These are phyloP conservation scores for Tetropium fuscum DNA, from an alignment of 2,888 invertebrate species.

Conservation along the genomic window DNA sequence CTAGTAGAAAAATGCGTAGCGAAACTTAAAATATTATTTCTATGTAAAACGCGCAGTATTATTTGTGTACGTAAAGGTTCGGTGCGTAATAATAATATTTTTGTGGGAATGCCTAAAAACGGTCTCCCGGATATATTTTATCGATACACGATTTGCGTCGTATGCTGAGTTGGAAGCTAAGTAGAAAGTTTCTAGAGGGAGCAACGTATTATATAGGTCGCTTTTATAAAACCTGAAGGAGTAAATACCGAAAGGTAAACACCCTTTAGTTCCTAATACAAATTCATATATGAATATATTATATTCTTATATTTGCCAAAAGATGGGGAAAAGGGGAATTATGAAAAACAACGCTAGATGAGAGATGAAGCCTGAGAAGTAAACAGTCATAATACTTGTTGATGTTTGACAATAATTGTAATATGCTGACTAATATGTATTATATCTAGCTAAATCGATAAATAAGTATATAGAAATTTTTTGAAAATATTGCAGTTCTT, in stretches of 20 bases:
- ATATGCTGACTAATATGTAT: no score
- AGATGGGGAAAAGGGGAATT: no score
- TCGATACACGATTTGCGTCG: slow-evolving; percentile 21
- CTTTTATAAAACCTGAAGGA: background rate
- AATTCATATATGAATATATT: no score
- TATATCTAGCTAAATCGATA: no score
- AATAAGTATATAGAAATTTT: no score
- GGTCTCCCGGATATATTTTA: slow-evolving; percentile 17
- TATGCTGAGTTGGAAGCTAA: slow-evolving; percentile 9
- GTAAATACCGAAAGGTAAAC: slow-evolving; percentile 1
- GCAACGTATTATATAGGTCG: background rate
- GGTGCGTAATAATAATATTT: slow-evolving; percentile 18
- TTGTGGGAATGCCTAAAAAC: slow-evolving; percentile 14
- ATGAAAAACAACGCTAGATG: no score
- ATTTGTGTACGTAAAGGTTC: slow-evolving; percentile 19
- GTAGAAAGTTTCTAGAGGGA: slow-evolving; percentile 7
- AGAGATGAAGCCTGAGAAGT: no score
- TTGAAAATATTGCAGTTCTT: no score
- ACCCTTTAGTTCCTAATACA: no score
- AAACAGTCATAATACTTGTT: no score
- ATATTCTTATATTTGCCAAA: no score
- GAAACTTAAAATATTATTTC: slow-evolving; percentile 14
- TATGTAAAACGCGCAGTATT: slow-evolving; percentile 10
- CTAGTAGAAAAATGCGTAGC: background rate
- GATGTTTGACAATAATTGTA: no score